Evolutionary conservation across 2,113 vertebrate genomes (phyloP).

Genomic region (Pipa parva): DNA sequence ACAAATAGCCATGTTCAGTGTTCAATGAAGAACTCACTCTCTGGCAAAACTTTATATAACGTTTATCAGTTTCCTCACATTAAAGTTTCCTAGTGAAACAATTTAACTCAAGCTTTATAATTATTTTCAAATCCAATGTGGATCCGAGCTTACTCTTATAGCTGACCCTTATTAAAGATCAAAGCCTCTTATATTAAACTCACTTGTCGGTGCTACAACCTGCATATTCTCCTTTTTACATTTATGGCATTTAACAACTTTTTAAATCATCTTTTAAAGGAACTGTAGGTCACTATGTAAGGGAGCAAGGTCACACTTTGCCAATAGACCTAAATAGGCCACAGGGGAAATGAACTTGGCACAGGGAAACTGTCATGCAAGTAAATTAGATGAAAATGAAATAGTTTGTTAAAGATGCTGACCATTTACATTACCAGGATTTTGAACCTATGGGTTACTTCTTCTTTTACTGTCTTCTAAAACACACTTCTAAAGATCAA

Average conservation of each 20-base stretch:
- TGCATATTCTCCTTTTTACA: background rate
- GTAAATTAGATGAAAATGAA: slow-evolving; percentile 36
- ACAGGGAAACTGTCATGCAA: slow-evolving; percentile 25
- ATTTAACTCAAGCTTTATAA: too few relatives aligned
- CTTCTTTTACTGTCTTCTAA: slow-evolving; percentile 42
- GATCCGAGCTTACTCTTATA: slow-evolving; percentile 1
- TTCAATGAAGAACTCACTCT: too few relatives aligned
- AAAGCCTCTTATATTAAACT: slow-evolving; percentile 25
- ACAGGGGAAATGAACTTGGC: slow-evolving; percentile 30
- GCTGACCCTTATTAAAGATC: slow-evolving; percentile 40
- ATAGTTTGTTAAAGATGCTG: slow-evolving; percentile 34
- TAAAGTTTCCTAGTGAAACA: too few relatives aligned
- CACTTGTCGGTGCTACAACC: slow-evolving; percentile 17
- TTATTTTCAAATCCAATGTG: slow-evolving; percentile 17
- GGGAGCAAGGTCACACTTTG: slow-evolving; percentile 21
- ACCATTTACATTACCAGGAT: slow-evolving; percentile 39
- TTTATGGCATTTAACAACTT: slow-evolving; percentile 5
- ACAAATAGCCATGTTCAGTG: too few relatives aligned
- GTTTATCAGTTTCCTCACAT: too few relatives aligned
- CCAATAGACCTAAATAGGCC: slow-evolving; percentile 27
- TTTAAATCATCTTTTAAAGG: slow-evolving; percentile 9
- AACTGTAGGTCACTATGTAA: slow-evolving; percentile 13
- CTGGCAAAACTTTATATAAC: too few relatives aligned
- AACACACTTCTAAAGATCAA: slow-evolving; percentile 55
- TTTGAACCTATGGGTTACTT: slow-evolving; percentile 33